Conservation (phyloP, 2,797 vertebrate species). For the Silurus aristotelis region DNA sequence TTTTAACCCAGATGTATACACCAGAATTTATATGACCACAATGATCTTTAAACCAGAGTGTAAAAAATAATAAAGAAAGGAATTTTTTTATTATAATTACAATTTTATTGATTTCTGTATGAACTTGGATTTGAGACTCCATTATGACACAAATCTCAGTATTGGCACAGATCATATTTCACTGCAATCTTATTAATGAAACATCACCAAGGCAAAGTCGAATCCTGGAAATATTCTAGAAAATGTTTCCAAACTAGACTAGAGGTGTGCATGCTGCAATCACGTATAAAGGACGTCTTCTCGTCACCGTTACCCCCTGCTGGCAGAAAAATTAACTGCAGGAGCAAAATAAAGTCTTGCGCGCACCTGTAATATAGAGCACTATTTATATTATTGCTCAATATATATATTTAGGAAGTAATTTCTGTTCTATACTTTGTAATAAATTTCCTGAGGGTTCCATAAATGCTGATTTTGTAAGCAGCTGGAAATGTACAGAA, state of each 20-base stretch:
- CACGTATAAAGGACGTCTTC: no score
- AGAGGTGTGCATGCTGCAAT: not conserved
- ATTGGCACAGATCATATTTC: slow-evolving; percentile 2
- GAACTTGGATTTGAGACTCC: not conserved
- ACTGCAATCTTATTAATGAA: not conserved
- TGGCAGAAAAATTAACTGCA: not conserved
- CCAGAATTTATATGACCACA: not conserved
- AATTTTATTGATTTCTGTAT: not conserved
- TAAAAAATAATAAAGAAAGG: not conserved
- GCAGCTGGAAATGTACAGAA: no score
- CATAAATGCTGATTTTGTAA: not conserved
- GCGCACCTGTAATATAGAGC: not conserved
- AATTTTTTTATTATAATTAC: not conserved
- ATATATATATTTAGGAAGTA: not conserved
- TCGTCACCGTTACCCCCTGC: no score
- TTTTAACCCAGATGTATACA: not conserved
- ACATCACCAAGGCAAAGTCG: not conserved
- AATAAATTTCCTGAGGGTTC: slow-evolving; percentile 33
- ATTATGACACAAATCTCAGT: not conserved
- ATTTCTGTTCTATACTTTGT: not conserved
- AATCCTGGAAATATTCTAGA: not conserved
- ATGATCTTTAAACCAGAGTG: not conserved
- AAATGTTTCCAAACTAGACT: not conserved
- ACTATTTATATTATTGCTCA: not conserved
- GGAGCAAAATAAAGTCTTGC: not conserved